A percentile compares a stretch with the other conserved stretches of the same genome.
These are phyloP conservation scores for Mellivora capensis DNA, from an alignment of 2,113 vertebrate genomes.

Conservation along the genomic window DNA sequence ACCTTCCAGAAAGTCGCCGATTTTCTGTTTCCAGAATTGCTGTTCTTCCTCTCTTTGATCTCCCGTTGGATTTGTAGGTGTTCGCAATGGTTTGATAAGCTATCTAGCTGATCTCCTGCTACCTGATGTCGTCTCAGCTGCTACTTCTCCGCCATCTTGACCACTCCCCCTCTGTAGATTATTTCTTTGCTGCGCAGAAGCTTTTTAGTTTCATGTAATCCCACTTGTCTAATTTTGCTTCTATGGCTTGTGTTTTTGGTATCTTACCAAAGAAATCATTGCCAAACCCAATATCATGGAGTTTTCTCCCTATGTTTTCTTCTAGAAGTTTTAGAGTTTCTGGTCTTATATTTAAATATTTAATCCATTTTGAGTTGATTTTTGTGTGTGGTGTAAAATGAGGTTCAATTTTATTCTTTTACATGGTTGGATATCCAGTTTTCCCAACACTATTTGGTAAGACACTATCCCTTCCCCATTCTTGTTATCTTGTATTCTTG, in stretches of 20 bases:
- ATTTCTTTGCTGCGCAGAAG: neutral
- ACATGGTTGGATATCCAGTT: neutral
- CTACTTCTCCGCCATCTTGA: no score
- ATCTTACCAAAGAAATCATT: neutral
- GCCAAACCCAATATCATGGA: neutral
- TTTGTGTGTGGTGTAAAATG: neutral
- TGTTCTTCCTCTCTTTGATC: no score
- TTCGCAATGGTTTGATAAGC: no score
- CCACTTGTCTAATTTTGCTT: neutral
- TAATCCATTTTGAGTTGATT: neutral
- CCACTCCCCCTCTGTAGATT: no score
- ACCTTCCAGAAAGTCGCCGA: no score
- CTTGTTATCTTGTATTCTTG: neutral
- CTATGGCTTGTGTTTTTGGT: neutral
- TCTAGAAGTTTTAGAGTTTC: neutral
- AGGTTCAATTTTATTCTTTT: neutral
- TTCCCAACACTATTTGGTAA: neutral
- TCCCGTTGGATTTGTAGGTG: no score
- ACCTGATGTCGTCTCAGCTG: no score
- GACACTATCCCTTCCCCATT: neutral
- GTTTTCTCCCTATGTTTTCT: neutral
- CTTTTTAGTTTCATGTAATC: neutral
- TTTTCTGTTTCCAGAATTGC: no score
- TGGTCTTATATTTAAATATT: neutral
- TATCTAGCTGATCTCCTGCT: no score